Evolutionary conservation across 2,888 invertebrate species (phyloP).

Genomic region (Cyaniris semiargus): DNA sequence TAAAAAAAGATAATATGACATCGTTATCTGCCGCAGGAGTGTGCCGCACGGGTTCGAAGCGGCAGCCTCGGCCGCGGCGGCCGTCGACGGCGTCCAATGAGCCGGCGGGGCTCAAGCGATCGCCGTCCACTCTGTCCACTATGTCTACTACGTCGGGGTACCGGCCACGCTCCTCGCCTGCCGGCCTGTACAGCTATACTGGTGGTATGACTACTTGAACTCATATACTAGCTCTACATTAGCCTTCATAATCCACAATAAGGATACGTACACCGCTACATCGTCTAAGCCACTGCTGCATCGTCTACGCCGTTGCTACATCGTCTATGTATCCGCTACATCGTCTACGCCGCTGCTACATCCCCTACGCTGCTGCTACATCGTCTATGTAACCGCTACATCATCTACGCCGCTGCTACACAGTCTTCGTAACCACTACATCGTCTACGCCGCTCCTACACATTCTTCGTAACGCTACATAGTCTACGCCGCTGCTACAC

Average conservation of each 20-base stretch:
- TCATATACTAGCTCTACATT: too few relatives aligned
- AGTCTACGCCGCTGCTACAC: too few relatives aligned
- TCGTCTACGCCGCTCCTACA: too few relatives aligned
- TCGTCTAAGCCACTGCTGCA: too few relatives aligned
- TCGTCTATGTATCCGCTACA: too few relatives aligned
- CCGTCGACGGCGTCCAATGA: conserved; percentile 61
- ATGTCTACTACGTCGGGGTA: conserved; percentile 72
- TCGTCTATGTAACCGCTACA: neutral
- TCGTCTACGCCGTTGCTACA: too few relatives aligned
- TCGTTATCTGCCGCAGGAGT: conserved; percentile 55
- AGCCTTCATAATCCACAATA: too few relatives aligned
- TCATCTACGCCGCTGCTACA: too few relatives aligned
- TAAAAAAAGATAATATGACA: neutral
- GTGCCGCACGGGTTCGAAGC: conserved; percentile 75
- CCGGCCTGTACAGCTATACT: conserved; percentile 88
- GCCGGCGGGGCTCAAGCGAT: conserved; percentile 58
- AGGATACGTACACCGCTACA: too few relatives aligned
- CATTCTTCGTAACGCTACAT: too few relatives aligned
- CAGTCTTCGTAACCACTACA: too few relatives aligned
- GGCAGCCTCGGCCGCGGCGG: conserved; percentile 72
- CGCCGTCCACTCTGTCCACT: conserved; percentile 72
- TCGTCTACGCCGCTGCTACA: neutral
- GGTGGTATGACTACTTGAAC: conserved; percentile 67
- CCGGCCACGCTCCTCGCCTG: conserved; percentile 88
- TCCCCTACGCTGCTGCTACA: neutral